These are phyloP conservation scores for Andrena bicolor DNA, from an alignment of 2,888 invertebrate species.

Conservation along the genomic window DNA sequence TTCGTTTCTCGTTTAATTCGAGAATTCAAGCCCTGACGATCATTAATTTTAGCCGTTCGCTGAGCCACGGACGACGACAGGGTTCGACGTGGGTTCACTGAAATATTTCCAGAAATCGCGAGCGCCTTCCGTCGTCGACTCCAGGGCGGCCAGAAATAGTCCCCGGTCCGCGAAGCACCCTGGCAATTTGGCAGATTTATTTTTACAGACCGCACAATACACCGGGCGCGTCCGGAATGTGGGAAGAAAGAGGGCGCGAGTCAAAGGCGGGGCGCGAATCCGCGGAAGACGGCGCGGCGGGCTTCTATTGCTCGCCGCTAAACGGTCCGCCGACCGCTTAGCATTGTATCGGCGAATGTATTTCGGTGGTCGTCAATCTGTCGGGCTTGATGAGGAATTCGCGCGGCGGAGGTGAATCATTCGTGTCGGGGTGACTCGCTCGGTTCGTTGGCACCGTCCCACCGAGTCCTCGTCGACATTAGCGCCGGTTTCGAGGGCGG, in stretches of 20 bases:
- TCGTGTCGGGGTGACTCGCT: conserved; percentile 65
- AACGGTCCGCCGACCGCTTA: neutral
- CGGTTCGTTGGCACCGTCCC: conserved; percentile 73
- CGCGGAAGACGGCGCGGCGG: neutral
- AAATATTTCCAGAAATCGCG: conserved; percentile 42
- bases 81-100: conserved; percentile 33
- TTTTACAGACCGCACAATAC: conserved; percentile 36
- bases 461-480: conserved; percentile 46
- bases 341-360: neutral
- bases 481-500: conserved; percentile 72
- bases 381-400: conserved; percentile 40
- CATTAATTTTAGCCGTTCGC: conserved; percentile 34
- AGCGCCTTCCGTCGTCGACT: neutral
- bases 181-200: conserved; percentile 11
- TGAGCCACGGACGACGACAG: conserved; percentile 32
- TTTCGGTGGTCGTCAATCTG: conserved; percentile 26
- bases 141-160: conserved; percentile 35
- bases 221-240: conserved; percentile 29
- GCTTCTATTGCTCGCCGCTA: neutral
- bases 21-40: conserved; percentile 19
- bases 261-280: neutral
- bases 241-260: neutral
- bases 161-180: conserved; percentile 9
- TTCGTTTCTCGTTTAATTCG: conserved; percentile 36
- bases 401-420: conserved; percentile 62